Conservation (phyloP, 35 echinoderm and acorn worm genomes). For the Lytechinus pictus region DNA sequence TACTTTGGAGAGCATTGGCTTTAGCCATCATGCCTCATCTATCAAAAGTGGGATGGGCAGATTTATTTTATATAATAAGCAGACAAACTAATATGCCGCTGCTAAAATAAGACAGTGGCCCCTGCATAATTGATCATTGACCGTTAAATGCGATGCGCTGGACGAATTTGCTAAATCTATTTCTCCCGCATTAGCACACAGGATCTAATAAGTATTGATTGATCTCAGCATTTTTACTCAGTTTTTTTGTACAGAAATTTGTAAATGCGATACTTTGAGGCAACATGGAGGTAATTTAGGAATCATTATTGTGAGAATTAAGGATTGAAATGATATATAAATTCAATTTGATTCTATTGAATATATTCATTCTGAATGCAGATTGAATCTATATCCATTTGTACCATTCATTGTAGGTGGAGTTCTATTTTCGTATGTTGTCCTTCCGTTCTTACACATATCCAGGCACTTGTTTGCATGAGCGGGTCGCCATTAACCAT, state of each 20-base stretch:
- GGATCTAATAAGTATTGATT: constrained; percentile 5
- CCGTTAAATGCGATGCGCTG: neutral
- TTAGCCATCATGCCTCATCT: too few species aligned
- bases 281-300: neutral
- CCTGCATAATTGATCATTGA: constrained; percentile 3
- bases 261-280: neutral
- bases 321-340: neutral
- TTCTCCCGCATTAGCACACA: neutral
- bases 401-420: neutral
- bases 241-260: neutral
- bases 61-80: neutral
- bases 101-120: neutral
- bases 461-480: constrained; percentile 9
- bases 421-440: neutral
- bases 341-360: neutral
- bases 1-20: too few species aligned
- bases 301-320: neutral
- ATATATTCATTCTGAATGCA: neutral
- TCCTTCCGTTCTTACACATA: neutral
- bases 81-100: neutral
- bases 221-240: neutral
- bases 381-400: neutral
- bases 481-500: neutral
- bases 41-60: neutral
- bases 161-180: neutral